phyloP scores from a whole-genome alignment of 2,888 invertebrate species.

The Diadromus collaris region DNA sequence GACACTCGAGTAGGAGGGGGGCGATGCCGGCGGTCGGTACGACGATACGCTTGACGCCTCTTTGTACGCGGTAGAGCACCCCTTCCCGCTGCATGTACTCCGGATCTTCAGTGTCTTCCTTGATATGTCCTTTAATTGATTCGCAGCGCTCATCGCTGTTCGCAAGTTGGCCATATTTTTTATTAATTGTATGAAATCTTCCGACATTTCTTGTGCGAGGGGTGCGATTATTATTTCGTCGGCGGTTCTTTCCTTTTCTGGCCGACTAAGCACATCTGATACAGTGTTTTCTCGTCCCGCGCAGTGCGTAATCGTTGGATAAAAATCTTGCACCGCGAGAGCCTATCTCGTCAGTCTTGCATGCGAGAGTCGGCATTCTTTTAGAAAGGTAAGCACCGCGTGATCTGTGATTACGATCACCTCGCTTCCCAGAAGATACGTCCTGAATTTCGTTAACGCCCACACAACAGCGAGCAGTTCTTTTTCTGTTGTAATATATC shows the following conservation, averaged over 20 bases:
- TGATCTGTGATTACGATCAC: slow-evolving; percentile 60
- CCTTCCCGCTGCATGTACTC: background rate
- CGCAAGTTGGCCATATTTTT: background rate
- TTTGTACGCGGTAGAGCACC: background rate
- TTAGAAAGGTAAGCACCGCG: slow-evolving; percentile 52
- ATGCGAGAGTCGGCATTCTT: slow-evolving; percentile 55
- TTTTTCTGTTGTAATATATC: slow-evolving; percentile 53
- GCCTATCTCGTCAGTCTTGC: slow-evolving; percentile 58
- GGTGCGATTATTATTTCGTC: background rate
- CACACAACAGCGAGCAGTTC: slow-evolving; percentile 58
- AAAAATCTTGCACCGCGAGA: slow-evolving; percentile 60
- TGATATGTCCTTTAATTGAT: background rate
- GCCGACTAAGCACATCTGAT: slow-evolving; percentile 38
- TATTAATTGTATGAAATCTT: background rate
- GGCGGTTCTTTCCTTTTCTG: background rate
- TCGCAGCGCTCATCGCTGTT: background rate
- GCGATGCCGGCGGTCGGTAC: background rate
- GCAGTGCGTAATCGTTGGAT: slow-evolving; percentile 48
- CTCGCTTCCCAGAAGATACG: slow-evolving; percentile 50
- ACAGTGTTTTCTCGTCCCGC: slow-evolving; percentile 50
- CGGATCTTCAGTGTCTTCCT: background rate
- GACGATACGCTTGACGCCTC: background rate
- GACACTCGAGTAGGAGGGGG: background rate
- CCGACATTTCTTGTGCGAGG: background rate
- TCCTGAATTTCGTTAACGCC: slow-evolving; percentile 52